These are phyloP conservation scores for Cheilosia pagana DNA, from an alignment of 2,888 invertebrate genomes.

Conservation along the genomic window DNA sequence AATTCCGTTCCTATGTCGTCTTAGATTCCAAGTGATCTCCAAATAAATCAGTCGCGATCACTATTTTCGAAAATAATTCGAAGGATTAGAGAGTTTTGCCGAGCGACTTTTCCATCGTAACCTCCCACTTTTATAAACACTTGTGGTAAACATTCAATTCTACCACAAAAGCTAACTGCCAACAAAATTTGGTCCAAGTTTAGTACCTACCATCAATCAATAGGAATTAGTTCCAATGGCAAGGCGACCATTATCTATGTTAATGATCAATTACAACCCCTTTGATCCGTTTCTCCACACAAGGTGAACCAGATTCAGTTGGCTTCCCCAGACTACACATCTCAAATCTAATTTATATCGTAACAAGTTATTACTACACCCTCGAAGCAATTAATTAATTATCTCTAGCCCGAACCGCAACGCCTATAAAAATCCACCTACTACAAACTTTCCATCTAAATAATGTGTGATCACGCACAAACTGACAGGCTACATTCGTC, in stretches of 20 bases:
- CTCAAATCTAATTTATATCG: slow-evolving; percentile 21
- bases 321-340: slow-evolving; percentile 17
- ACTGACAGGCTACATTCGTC: slow-evolving; percentile 60
- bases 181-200: too few relatives aligned
- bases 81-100: too few relatives aligned
- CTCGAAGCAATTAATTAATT: slow-evolving; percentile 58
- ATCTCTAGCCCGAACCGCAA: slow-evolving; percentile 12
- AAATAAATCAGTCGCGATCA: too few relatives aligned
- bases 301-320: slow-evolving; percentile 28
- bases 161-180: too few relatives aligned
- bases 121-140: too few relatives aligned
- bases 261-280: slow-evolving; percentile 11
- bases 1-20: too few relatives aligned
- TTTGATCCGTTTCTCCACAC: not conserved
- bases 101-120: too few relatives aligned
- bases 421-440: slow-evolving; percentile 46
- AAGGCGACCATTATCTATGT: slow-evolving; percentile 8
- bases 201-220: not conserved
- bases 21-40: too few relatives aligned
- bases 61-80: too few relatives aligned
- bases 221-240: slow-evolving; percentile 31
- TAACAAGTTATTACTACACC: slow-evolving; percentile 29
- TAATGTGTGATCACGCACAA: slow-evolving; percentile 55
- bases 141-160: too few relatives aligned
- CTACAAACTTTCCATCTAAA: slow-evolving; percentile 20